These are phyloP conservation scores for Aethes cnicana DNA, from an alignment of 2,888 invertebrate genomes.

Conservation along the genomic window DNA sequence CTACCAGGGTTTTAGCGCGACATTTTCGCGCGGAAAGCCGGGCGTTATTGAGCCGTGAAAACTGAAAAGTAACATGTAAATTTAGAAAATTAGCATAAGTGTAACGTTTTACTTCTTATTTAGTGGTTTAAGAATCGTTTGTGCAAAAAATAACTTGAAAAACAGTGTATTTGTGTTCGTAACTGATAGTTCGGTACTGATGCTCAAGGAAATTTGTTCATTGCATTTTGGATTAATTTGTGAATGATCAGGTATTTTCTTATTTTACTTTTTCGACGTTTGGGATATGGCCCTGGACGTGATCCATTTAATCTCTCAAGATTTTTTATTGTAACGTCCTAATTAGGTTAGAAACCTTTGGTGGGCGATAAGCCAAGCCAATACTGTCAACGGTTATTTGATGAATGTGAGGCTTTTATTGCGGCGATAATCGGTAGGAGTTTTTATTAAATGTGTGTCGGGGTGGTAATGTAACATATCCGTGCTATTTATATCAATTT, in stretches of 20 bases:
- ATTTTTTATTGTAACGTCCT: conserved; percentile 47
- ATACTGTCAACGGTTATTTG: conserved; percentile 56
- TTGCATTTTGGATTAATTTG: conserved; percentile 65
- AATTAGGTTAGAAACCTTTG: conserved; percentile 77
- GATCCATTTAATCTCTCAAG: conserved; percentile 31
- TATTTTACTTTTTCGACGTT: conserved; percentile 40
- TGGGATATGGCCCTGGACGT: conserved; percentile 41
- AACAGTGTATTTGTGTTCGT: conserved; percentile 48
- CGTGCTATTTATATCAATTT: conserved; percentile 77
- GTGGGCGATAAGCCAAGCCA: conserved; percentile 77
- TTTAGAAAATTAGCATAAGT: conserved; percentile 46
- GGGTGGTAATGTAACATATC: conserved; percentile 50
- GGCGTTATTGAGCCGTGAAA: conserved; percentile 81
- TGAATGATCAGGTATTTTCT: conserved; percentile 79
- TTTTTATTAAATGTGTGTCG: conserved; percentile 44
- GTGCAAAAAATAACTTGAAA: conserved; percentile 47
- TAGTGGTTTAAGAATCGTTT: conserved; percentile 44
- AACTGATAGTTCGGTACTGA: conserved; percentile 51
- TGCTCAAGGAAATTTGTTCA: conserved; percentile 59
- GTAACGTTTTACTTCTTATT: conserved; percentile 49
- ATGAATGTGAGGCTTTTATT: conserved; percentile 45
- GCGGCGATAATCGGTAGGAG: conserved; percentile 43
- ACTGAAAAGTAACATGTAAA: conserved; percentile 67
- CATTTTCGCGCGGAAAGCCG: conserved; percentile 83
- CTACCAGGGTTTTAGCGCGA: conserved; percentile 77